These are phyloP conservation scores for Drymonia ruficornis DNA, from an alignment of 2,888 invertebrate species.

Conservation along the genomic window DNA sequence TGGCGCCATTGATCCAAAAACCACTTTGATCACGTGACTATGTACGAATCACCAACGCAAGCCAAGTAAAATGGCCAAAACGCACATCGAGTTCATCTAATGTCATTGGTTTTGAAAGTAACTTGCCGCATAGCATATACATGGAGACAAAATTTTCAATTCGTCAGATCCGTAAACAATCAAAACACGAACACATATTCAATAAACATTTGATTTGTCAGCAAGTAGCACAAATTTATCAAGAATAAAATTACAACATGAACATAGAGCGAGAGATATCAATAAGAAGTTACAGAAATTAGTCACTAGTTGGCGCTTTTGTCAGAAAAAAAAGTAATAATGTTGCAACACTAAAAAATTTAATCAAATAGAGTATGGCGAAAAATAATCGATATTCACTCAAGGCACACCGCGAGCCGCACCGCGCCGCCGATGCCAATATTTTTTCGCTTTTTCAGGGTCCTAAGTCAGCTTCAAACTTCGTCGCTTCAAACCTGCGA, in stretches of 20 bases:
- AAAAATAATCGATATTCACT: neutral
- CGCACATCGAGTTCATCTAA: conserved; percentile 83
- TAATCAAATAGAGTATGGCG: neutral
- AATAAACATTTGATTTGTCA: conserved; percentile 65
- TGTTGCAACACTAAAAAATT: conserved; percentile 27
- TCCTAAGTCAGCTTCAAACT: too few relatives aligned
- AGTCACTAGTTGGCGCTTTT: conserved; percentile 72
- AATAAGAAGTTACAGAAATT: conserved; percentile 74
- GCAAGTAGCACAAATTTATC: conserved; percentile 72
- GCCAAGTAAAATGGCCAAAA: conserved; percentile 85
- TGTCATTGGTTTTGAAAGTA: conserved; percentile 80
- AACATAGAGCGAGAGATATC: conserved; percentile 79
- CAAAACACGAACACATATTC: conserved; percentile 72
- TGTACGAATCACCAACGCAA: conserved; percentile 84
- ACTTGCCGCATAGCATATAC: conserved; percentile 73
- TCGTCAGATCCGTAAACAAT: conserved; percentile 53
- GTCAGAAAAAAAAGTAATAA: conserved; percentile 15
- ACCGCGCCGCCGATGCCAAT: too few relatives aligned
- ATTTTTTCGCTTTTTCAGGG: too few relatives aligned
- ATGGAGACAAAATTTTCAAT: conserved; percentile 69
- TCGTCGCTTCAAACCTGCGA: too few relatives aligned
- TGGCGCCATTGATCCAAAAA: conserved; percentile 85
- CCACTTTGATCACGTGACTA: conserved; percentile 84
- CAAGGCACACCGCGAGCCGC: neutral
- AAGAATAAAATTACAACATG: conserved; percentile 72